Evolutionary conservation across 23 tunicate genomes (phyloP).

Genomic region (Oikopleura dioica): DNA sequence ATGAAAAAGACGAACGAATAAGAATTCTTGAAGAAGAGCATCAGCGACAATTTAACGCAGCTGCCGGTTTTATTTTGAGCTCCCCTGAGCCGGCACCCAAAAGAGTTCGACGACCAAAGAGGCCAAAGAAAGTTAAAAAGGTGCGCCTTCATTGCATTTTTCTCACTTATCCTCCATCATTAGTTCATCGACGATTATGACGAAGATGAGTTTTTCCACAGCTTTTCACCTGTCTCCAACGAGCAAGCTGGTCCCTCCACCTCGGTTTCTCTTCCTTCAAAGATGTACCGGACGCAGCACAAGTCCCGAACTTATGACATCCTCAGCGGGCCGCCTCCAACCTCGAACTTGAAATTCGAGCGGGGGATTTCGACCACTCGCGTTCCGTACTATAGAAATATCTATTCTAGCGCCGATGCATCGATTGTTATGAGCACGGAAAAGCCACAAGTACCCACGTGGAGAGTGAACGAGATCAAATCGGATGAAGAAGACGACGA

Average conservation of each 20-base stretch:
- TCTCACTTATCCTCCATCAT: too few relatives aligned
- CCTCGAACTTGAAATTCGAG: neutral
- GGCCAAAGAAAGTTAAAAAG: neutral
- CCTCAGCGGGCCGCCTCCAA: neutral
- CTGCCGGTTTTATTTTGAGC: neutral
- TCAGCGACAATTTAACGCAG: neutral
- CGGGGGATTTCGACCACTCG: neutral
- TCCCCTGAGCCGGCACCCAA: neutral
- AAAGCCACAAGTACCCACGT: neutral
- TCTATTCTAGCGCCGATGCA: neutral
- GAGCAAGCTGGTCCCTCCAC: too few relatives aligned
- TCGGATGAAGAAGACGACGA: neutral
- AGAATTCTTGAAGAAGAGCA: neutral
- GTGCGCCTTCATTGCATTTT: too few relatives aligned
- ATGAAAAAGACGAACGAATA: neutral
- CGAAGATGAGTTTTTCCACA: neutral
- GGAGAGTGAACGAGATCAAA: too few relatives aligned
- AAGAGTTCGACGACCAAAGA: neutral
- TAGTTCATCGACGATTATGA: neutral
- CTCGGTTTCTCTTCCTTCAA: neutral
- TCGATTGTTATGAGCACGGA: neutral
- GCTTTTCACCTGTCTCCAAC: too few relatives aligned
- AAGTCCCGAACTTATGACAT: neutral
- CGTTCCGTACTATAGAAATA: neutral
- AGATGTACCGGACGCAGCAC: neutral